These are phyloP conservation scores for Aspidiotus destructor DNA, from an alignment of 2,888 invertebrate species.

Conservation along the genomic window DNA sequence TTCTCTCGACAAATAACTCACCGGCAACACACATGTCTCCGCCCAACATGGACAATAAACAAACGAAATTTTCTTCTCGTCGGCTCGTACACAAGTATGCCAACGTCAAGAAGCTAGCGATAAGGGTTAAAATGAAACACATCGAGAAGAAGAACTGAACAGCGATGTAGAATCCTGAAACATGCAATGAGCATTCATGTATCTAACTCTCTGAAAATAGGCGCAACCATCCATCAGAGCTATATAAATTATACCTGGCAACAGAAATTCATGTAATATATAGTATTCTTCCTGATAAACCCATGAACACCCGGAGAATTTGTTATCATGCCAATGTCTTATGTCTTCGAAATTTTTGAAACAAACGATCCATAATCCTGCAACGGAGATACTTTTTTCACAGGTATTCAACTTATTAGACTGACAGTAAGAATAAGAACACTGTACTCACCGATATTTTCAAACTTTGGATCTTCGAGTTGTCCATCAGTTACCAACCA, in stretches of 20 bases:
- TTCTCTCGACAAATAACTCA: slow-evolving; percentile 37
- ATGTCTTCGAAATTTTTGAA: slow-evolving; percentile 80
- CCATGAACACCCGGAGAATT: slow-evolving; percentile 88
- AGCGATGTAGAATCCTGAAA: slow-evolving; percentile 73
- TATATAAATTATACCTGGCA: slow-evolving; percentile 53
- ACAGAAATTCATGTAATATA: slow-evolving; percentile 78
- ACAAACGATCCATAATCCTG: slow-evolving; percentile 92
- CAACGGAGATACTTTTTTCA: neutral
- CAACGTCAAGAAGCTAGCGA: slow-evolving; percentile 63
- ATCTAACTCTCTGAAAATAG: too few species aligned
- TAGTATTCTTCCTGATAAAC: slow-evolving; percentile 95
- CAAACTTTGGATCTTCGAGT: slow-evolving; percentile 65
- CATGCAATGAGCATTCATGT: neutral
- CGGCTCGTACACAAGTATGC: slow-evolving; percentile 64
- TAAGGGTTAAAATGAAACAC: slow-evolving; percentile 67
- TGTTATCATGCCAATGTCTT: slow-evolving; percentile 65
- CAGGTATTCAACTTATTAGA: too few species aligned
- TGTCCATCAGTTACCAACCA: slow-evolving; percentile 79
- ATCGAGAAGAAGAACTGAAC: slow-evolving; percentile 91
- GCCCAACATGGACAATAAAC: slow-evolving; percentile 64
- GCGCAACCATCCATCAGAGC: too few species aligned
- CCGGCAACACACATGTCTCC: slow-evolving; percentile 61
- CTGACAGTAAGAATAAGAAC: too few species aligned
- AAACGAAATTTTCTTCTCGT: slow-evolving; percentile 64
- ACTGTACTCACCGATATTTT: slow-evolving; percentile 58